These are phyloP conservation scores for Clanis bilineata DNA, from an alignment of 2,888 invertebrate genomes.

Conservation along the genomic window DNA sequence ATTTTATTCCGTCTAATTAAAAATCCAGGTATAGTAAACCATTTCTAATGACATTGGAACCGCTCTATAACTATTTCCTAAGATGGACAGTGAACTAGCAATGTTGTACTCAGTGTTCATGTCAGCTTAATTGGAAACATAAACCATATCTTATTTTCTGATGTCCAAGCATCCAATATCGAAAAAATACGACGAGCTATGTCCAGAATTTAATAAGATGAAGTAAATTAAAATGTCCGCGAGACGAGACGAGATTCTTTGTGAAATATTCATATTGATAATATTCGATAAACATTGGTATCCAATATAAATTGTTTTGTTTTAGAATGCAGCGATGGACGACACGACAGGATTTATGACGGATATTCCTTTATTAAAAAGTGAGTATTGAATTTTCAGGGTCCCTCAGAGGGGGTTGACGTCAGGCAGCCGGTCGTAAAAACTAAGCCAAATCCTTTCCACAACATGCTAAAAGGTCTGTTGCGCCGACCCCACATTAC, in stretches of 20 bases:
- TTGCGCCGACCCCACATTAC: too few relatives aligned
- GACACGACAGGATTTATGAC: constrained; percentile 94
- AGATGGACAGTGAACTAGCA: too few relatives aligned
- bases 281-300: neutral
- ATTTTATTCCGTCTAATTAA: too few relatives aligned
- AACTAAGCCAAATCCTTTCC: too few relatives aligned
- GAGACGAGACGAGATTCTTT: constrained; percentile 26
- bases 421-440: too few relatives aligned
- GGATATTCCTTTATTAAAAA: constrained; percentile 94
- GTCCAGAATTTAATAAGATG: constrained; percentile 28
- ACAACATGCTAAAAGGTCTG: too few relatives aligned
- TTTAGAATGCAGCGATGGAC: constrained; percentile 91
- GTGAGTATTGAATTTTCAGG: too few relatives aligned
- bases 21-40: too few relatives aligned
- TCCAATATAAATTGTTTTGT: constrained; percentile 37
- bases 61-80: too few relatives aligned
- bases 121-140: neutral
- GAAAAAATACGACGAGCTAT: constrained; percentile 38
- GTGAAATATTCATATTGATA: constrained; percentile 20
- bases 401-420: too few relatives aligned
- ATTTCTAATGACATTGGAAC: too few relatives aligned
- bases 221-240: constrained; percentile 33
- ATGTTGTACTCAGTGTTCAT: neutral
- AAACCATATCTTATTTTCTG: neutral
- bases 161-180: constrained; percentile 34